Percentiles rank a stretch among this genome's conserved stretches.
Evolutionary conservation across 1,140 invertebrate genomes (phyloP).

Genomic region (Halictus rubicundus): DNA sequence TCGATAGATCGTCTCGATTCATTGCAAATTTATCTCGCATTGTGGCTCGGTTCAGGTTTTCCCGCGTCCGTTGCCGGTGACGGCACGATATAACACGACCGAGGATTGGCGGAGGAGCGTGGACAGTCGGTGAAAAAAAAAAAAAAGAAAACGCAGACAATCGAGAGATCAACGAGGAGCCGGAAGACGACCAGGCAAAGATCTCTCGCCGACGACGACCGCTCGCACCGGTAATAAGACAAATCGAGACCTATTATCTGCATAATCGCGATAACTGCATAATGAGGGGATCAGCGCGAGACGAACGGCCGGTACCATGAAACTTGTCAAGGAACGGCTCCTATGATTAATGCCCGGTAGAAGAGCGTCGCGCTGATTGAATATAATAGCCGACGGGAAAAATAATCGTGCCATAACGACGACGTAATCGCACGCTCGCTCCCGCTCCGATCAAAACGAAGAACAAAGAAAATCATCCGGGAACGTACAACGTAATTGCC

Average conservation of each 20-base stretch:
- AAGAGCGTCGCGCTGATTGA: background rate
- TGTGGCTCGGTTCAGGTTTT: background rate
- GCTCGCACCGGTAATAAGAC: slow-evolving; percentile 42
- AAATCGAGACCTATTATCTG: slow-evolving; percentile 49
- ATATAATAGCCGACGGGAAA: background rate
- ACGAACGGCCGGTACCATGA: background rate
- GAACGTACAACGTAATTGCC: no score
- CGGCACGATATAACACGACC: no score
- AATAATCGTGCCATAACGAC: background rate
- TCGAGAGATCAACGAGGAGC: slow-evolving; percentile 8
- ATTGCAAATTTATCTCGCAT: background rate
- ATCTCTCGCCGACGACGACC: slow-evolving; percentile 30
- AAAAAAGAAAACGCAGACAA: slow-evolving; percentile 23
- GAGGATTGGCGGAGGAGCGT: no score
- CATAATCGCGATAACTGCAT: slow-evolving; percentile 53
- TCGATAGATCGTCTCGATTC: slow-evolving; percentile 3
- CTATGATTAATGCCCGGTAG: slow-evolving; percentile 21
- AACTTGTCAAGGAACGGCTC: background rate
- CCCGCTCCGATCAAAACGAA: background rate
- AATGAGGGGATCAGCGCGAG: slow-evolving; percentile 37
- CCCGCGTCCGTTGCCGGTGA: no score
- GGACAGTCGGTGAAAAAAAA: background rate
- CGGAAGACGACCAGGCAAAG: slow-evolving; percentile 8
- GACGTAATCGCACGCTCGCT: background rate
- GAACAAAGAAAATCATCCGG: background rate